phyloP scores from a whole-genome alignment of 2,113 vertebrate genomes.

The Camelus bactrianus region DNA sequence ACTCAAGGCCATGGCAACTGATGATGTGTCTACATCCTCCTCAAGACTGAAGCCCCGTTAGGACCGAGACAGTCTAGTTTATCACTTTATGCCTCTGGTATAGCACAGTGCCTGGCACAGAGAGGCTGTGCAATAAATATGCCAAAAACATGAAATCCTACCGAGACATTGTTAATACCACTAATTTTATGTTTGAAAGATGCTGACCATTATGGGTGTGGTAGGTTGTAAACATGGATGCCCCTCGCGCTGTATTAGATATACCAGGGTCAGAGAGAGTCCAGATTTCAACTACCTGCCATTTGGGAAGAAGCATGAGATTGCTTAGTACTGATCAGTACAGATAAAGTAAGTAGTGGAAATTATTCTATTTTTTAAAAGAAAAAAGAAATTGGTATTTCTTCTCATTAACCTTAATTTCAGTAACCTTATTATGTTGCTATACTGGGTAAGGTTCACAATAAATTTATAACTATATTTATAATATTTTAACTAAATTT shows the following conservation, averaged over 20 bases:
- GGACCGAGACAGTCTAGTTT: neutral
- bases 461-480: constrained; percentile 28
- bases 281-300: neutral
- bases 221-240: neutral
- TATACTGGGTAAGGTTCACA: neutral
- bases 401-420: constrained; percentile 31
- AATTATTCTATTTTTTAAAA: constrained; percentile 3
- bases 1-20: neutral
- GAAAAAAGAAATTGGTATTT: neutral
- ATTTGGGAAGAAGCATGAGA: neutral
- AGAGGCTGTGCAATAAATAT: neutral
- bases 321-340: neutral
- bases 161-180: neutral
- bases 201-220: neutral
- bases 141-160: neutral
- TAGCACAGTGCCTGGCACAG: neutral
- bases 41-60: neutral
- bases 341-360: neutral
- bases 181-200: constrained; percentile 1
- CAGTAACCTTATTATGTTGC: neutral
- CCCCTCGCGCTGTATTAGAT: neutral
- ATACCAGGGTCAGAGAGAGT: neutral
- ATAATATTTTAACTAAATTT: no score
- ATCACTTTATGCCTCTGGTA: neutral
- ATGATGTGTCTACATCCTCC: neutral